Percentiles rank a stretch among this genome's conserved stretches.
Conservation (phyloP, 2,113 vertebrate species). For the Paralichthys olivaceus region DNA sequence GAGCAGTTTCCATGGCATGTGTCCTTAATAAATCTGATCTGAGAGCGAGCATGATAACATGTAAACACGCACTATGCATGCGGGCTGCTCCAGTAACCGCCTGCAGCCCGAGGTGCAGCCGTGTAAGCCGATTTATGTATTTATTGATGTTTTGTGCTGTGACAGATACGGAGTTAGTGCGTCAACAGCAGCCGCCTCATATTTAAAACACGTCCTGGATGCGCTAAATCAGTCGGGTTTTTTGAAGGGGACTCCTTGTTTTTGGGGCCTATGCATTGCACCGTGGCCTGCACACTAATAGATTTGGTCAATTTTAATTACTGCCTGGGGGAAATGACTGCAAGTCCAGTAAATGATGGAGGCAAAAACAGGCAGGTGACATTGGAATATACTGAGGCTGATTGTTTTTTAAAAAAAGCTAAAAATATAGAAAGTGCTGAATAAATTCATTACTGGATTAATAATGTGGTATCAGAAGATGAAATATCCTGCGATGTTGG, state of each 20-base stretch:
- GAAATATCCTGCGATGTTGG: conserved; percentile 3
- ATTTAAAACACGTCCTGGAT: conserved; percentile 43
- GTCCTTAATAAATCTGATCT: conserved; percentile 23
- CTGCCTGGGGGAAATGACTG: conserved; percentile 7
- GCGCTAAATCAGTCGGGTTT: conserved; percentile 28
- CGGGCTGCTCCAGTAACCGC: conserved; percentile 10
- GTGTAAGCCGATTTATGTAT: conserved; percentile 68
- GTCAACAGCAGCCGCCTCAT: conserved; percentile 53
- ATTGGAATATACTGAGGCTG: background rate
- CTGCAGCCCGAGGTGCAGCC: conserved; percentile 39
- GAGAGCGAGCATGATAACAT: conserved; percentile 34
- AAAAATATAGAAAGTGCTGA: conserved; percentile 20
- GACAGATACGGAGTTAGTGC: conserved; percentile 58
- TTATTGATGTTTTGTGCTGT: conserved; percentile 52
- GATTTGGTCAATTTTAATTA: conserved; percentile 37
- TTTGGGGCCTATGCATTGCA: conserved; percentile 34
- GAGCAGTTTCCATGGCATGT: conserved; percentile 24
- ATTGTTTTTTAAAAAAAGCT: too few relatives aligned
- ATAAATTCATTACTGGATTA: background rate
- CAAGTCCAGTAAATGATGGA: conserved; percentile 15
- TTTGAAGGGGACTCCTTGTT: conserved; percentile 6
- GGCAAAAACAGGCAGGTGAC: conserved; percentile 15
- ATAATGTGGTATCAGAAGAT: background rate
- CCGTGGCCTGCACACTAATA: conserved; percentile 47
- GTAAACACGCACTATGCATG: conserved; percentile 26